A percentile compares a stretch with the other conserved stretches of the same genome.
Conservation (phyloP, 2,113 vertebrate genomes). For the Arenaria interpres region DNA sequence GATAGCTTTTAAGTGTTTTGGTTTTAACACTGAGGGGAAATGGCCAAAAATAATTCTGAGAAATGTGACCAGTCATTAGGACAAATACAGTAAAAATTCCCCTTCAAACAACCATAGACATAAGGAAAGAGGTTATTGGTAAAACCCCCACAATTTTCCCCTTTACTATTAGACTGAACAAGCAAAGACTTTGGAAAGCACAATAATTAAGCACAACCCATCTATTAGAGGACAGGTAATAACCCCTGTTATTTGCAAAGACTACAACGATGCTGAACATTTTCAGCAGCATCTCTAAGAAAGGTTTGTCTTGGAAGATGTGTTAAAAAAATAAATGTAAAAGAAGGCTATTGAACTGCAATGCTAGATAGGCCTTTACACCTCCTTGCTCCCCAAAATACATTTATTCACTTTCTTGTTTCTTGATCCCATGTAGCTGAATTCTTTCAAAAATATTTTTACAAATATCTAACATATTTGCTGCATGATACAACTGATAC, state of each 20-base stretch:
- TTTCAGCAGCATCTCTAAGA: not conserved
- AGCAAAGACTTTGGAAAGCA: conserved; percentile 6
- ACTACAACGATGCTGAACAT: not conserved
- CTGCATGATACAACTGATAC: not conserved
- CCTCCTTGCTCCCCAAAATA: not conserved
- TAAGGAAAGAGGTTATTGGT: not conserved
- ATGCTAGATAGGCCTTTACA: not conserved
- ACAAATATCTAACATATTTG: not conserved
- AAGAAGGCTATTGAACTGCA: not conserved
- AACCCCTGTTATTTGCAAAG: not conserved
- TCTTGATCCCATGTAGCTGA: not conserved
- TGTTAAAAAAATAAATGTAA: not conserved
- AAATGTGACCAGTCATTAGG: conserved; percentile 1
- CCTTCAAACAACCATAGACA: not conserved
- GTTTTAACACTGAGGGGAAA: not conserved
- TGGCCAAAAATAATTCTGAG: not conserved
- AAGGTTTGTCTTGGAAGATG: not conserved
- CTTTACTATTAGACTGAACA: not conserved
- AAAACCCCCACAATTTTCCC: not conserved
- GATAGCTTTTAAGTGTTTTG: not conserved
- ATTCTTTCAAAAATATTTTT: not conserved
- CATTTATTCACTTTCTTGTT: not conserved
- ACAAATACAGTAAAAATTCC: conserved; percentile 19
- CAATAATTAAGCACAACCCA: not conserved
- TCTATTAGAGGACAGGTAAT: not conserved